A percentile compares a stretch with the other conserved stretches of the same genome.
Conservation (phyloP, 2,113 vertebrate genomes). For the Typhlomys cinereus region DNA sequence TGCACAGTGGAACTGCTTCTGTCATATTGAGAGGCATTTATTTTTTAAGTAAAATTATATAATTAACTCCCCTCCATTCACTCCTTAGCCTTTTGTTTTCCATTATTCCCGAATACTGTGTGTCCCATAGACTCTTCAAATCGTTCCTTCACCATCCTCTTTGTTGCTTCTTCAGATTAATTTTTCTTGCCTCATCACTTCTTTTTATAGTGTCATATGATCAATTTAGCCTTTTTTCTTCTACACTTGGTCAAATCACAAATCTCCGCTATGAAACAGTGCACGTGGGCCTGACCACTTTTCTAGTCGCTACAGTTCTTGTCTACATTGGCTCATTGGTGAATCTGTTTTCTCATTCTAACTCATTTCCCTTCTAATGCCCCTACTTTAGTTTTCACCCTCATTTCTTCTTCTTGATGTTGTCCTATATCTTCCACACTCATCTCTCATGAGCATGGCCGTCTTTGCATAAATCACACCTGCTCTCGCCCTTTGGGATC, state of each 20-base stretch:
- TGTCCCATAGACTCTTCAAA: not conserved
- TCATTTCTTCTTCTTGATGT: not conserved
- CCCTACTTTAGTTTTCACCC: not conserved
- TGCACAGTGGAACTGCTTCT: not conserved
- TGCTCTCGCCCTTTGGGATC: too few species aligned
- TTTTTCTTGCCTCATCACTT: not conserved
- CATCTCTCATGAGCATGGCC: too few species aligned
- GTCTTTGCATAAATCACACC: not conserved
- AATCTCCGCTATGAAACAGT: not conserved
- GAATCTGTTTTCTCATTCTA: not conserved
- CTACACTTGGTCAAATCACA: too few species aligned
- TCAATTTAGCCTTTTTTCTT: not conserved
- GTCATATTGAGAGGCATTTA: not conserved
- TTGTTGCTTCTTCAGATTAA: not conserved
- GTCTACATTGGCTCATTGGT: not conserved
- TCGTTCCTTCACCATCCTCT: not conserved
- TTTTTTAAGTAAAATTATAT: not conserved
- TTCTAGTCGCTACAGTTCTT: not conserved
- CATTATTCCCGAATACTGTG: not conserved
- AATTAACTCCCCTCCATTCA: not conserved
- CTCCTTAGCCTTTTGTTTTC: not conserved
- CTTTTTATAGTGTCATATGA: not conserved
- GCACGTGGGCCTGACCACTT: too few species aligned
- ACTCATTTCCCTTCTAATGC: not conserved
- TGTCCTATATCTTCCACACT: not conserved